These are phyloP conservation scores for Scolopax rusticola DNA, from an alignment of 2,797 vertebrate species.

Conservation along the genomic window DNA sequence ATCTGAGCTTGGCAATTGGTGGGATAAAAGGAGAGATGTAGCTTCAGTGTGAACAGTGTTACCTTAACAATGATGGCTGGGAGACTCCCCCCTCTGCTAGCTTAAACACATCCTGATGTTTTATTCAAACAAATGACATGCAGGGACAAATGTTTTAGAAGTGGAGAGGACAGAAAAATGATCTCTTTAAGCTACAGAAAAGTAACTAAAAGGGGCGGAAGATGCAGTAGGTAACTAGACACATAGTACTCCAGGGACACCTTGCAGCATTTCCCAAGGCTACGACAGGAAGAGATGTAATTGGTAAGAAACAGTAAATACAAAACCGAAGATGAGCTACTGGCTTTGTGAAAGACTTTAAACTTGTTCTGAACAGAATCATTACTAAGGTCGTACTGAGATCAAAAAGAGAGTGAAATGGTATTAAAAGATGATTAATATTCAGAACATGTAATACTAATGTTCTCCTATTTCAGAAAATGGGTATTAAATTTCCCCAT, in stretches of 20 bases:
- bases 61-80: background rate
- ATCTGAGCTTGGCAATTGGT: background rate
- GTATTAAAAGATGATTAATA: background rate
- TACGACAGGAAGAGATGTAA: background rate
- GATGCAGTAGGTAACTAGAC: background rate
- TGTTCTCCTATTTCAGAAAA: background rate
- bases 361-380: background rate
- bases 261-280: background rate
- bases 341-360: background rate
- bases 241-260: background rate
- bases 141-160: background rate
- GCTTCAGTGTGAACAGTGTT: background rate
- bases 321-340: background rate
- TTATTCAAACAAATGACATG: background rate
- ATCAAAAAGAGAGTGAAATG: background rate
- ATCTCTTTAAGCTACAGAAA: background rate
- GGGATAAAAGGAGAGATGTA: background rate
- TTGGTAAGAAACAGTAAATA: background rate
- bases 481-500: background rate
- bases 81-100: background rate
- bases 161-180: background rate
- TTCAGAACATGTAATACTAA: background rate
- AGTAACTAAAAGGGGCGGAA: background rate
- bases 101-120: background rate
- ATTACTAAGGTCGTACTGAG: background rate